Evolutionary conservation across 2,888 invertebrate genomes (phyloP).

Genomic region (Timema cristinae): DNA sequence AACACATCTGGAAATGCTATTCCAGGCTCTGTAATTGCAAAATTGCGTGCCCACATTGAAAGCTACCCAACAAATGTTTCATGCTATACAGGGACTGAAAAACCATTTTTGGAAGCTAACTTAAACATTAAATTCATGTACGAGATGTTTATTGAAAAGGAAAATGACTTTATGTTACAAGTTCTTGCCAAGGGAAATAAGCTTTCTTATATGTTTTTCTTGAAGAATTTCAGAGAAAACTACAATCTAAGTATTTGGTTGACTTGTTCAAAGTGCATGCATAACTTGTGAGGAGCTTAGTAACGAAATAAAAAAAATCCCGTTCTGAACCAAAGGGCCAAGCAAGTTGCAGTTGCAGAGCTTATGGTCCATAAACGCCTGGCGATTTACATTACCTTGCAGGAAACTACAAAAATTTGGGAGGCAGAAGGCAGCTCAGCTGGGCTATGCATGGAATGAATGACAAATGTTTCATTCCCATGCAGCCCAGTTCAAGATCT

Average conservation of each 20-base stretch:
- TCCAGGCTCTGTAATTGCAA: conserved; percentile 1
- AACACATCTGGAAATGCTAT: background rate
- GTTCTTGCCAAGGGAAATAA: background rate
- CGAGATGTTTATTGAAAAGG: background rate
- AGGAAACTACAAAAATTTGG: too few species aligned
- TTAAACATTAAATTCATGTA: background rate
- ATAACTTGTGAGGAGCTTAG: background rate
- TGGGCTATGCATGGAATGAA: background rate
- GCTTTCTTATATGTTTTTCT: background rate
- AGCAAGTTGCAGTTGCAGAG: background rate
- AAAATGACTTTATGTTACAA: background rate
- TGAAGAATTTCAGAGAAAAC: background rate
- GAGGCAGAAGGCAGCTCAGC: background rate
- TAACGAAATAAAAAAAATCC: background rate
- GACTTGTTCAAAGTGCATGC: background rate
- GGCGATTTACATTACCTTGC: too few species aligned
- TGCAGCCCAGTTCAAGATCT: background rate
- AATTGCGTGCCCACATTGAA: background rate
- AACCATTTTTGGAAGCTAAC: background rate
- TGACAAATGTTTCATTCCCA: background rate
- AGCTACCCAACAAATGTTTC: background rate
- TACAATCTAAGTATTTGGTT: background rate
- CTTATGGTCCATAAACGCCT: background rate
- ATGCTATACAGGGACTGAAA: background rate
- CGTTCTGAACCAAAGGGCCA: background rate